Evolutionary conservation across 2,888 invertebrate genomes (phyloP).

Genomic region (Muscina levida): DNA sequence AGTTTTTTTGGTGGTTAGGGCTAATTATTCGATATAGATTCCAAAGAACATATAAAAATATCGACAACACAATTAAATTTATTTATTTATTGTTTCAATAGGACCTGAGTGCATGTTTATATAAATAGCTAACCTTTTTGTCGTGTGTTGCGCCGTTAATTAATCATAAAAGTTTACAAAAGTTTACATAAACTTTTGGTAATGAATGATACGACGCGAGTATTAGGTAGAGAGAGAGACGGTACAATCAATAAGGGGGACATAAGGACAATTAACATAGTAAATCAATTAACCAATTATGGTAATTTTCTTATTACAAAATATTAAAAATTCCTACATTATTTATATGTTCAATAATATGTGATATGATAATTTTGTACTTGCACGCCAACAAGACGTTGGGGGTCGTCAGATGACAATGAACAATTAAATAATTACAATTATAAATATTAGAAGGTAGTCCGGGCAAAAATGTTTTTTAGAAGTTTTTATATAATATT

Average conservation of each 20-base stretch:
- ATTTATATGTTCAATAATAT: conserved; percentile 15
- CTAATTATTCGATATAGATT: too few species aligned
- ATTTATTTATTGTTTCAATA: too few species aligned
- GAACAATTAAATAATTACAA: too few species aligned
- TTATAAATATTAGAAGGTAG: too few species aligned
- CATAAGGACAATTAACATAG: conserved; percentile 47
- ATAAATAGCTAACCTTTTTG: conserved; percentile 23
- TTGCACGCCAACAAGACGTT: conserved; percentile 19
- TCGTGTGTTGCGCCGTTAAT: background rate
- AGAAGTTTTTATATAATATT: too few species aligned
- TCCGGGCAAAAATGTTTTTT: too few species aligned
- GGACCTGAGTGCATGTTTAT: too few species aligned
- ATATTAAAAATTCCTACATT: conserved; percentile 30
- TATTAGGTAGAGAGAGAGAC: background rate
- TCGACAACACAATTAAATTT: too few species aligned
- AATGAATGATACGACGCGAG: background rate
- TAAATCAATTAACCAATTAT: conserved; percentile 58
- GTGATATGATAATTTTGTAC: conserved; percentile 9
- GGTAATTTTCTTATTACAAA: conserved; percentile 34
- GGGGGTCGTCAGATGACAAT: too few species aligned
- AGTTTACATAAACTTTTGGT: conserved; percentile 17
- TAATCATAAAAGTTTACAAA: conserved; percentile 15
- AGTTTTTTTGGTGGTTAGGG: too few species aligned
- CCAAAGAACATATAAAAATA: too few species aligned
- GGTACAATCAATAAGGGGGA: background rate